Percentiles rank a stretch among this genome's conserved stretches.
Evolutionary conservation across 2,113 vertebrate genomes (phyloP).

Genomic region (Microcebus tavaratra): DNA sequence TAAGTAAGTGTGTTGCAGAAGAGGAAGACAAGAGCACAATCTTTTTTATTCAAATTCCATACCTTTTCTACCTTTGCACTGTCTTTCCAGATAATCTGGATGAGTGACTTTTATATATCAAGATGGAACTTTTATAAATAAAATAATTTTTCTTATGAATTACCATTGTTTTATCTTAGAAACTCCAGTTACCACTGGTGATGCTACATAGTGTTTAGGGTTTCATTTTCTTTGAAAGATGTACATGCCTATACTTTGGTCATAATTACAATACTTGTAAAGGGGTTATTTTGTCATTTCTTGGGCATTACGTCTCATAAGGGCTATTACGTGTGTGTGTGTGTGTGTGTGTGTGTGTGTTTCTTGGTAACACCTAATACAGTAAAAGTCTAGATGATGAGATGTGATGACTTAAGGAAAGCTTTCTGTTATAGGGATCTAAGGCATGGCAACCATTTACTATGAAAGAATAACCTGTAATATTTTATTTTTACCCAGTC

Average conservation of each 20-base stretch:
- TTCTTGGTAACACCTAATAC: background rate
- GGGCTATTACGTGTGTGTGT: background rate
- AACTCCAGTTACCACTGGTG: background rate
- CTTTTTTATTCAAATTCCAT: background rate
- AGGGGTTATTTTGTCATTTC: slow-evolving; percentile 44
- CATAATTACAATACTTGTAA: background rate
- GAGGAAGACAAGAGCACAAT: background rate
- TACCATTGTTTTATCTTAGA: slow-evolving; percentile 3
- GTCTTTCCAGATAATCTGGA: background rate
- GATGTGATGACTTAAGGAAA: background rate
- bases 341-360: background rate
- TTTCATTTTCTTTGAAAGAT: slow-evolving; percentile 39
- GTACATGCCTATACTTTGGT: background rate
- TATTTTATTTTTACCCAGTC: slow-evolving; percentile 12
- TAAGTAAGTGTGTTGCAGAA: background rate
- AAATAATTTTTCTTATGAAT: slow-evolving; percentile 21
- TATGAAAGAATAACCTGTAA: background rate
- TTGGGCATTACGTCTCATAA: slow-evolving; percentile 21
- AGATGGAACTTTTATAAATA: slow-evolving; percentile 22
- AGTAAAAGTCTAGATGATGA: background rate
- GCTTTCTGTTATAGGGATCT: background rate
- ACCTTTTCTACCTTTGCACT: background rate
- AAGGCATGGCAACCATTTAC: slow-evolving; percentile 19
- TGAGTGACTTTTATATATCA: background rate
- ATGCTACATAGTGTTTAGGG: background rate